These are phyloP conservation scores for Tragelaphus scriptus DNA, from an alignment of 2,113 vertebrate species.

Conservation along the genomic window DNA sequence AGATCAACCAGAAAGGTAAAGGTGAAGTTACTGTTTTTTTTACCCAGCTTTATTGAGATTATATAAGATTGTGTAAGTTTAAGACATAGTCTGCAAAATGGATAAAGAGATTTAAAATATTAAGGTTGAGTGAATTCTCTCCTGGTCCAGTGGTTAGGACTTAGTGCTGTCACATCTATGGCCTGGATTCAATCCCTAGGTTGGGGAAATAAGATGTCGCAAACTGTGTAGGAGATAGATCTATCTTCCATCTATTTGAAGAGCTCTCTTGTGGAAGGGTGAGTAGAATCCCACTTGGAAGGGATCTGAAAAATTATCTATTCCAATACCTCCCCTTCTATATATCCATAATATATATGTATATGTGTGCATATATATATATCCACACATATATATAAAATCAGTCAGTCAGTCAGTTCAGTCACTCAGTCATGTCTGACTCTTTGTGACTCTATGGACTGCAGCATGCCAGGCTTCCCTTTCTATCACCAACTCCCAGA, in stretches of 20 bases:
- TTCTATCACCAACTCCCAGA: background rate
- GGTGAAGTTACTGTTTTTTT: background rate
- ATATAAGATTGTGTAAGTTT: background rate
- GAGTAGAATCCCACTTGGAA: background rate
- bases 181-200: background rate
- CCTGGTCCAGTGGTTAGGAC: background rate
- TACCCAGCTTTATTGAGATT: background rate
- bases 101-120: background rate
- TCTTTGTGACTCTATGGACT: background rate
- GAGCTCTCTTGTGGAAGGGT: background rate
- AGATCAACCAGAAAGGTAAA: background rate
- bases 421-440: background rate
- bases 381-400: background rate
- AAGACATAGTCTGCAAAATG: background rate
- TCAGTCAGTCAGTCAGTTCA: background rate
- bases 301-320: background rate
- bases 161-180: background rate
- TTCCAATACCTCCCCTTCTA: background rate
- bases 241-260: background rate
- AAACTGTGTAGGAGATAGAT: background rate
- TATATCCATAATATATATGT: background rate
- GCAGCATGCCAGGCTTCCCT: background rate
- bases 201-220: background rate
- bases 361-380: background rate
- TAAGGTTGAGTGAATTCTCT: background rate